Conservation (phyloP, 2,888 invertebrate species). For the Blastobasis lacticolella region DNA sequence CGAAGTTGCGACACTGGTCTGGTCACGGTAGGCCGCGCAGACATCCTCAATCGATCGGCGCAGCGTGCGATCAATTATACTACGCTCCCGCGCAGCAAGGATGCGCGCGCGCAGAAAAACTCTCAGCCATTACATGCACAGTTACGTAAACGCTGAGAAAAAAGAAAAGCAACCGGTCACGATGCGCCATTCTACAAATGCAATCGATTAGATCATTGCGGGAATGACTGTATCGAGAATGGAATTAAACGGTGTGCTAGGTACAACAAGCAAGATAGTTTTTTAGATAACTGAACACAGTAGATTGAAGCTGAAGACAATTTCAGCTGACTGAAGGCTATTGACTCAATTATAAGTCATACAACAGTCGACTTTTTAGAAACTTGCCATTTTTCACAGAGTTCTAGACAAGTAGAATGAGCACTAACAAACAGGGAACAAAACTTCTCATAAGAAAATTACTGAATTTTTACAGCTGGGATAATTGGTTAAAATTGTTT, state of each 20-base stretch:
- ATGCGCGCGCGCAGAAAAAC: constrained; percentile 49
- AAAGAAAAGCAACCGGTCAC: constrained; percentile 32
- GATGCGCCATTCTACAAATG: constrained; percentile 1
- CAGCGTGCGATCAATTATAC: constrained; percentile 56
- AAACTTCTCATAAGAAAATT: too few species aligned
- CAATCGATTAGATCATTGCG: not conserved
- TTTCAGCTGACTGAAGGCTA: too few species aligned
- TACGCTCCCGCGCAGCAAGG: constrained; percentile 31
- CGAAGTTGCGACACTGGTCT: constrained; percentile 5
- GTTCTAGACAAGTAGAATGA: too few species aligned
- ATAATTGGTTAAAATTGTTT: too few species aligned
- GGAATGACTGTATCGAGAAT: not conserved
- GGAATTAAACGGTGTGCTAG: not conserved
- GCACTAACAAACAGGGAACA: too few species aligned
- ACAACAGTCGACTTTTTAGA: too few species aligned
- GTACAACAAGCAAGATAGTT: too few species aligned
- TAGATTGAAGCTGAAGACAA: too few species aligned
- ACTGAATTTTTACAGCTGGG: too few species aligned
- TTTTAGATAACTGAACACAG: too few species aligned
- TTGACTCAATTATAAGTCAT: too few species aligned
- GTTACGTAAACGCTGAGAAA: constrained; percentile 47
- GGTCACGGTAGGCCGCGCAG: constrained; percentile 27
- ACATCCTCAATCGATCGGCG: constrained; percentile 24
- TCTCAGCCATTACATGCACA: constrained; percentile 61
- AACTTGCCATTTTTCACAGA: too few species aligned